Evolutionary conservation across 2,113 vertebrate species (phyloP), one percentile per base, ranked within the genome.

Genomic region (Callocephalon fimbriatum): DNA sequence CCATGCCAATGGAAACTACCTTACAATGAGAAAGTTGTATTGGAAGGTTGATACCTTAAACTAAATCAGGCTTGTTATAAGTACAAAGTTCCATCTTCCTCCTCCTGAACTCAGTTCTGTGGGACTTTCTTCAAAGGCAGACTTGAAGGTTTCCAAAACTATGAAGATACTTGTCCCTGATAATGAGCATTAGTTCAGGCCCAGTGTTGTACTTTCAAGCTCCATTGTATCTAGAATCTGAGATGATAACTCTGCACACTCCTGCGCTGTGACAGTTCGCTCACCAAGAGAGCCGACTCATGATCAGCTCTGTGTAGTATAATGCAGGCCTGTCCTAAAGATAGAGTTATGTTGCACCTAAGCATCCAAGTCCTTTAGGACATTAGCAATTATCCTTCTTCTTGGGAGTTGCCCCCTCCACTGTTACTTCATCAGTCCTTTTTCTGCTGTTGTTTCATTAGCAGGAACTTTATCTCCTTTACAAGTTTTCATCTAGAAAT

Each of bases 211-310:
- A 11, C 51, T n/a, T 62, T 32, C 15, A 72, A 50, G 72, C 4
- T 32, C 10, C 25, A 10, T 42, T 76, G 2, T 53, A 29, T 58
- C 25, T 40, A 22, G 65, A 66, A 54, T 51, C n/a, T 37, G 40
- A 82, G 15, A 37, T 54, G 9, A 18, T 17, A 12, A 12, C 18
- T 53, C 65, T 35, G 47, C 31, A 17, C 10, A 4, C 15, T 47
- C 10, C 31, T 29, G 12, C 9, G 26, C 45, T 48, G 31, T 48
- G 71, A 22, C 1, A 4, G 51, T 58, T 51, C 35, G 2, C 40
- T 44, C 18, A 6, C 37, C 5, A 22, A 20, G 11, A 27, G 13
- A 25, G 56, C 14, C 1, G 0, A 19, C 7, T 53, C 14, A 1
- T 45, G n/a, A n/a, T 22, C 25, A 63, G 15, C 25, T 62, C 37